Evolutionary conservation across 2,797 vertebrate species (phyloP), one percentile per base, ranked within the genome.

Genomic region (Scolopax rusticola): DNA sequence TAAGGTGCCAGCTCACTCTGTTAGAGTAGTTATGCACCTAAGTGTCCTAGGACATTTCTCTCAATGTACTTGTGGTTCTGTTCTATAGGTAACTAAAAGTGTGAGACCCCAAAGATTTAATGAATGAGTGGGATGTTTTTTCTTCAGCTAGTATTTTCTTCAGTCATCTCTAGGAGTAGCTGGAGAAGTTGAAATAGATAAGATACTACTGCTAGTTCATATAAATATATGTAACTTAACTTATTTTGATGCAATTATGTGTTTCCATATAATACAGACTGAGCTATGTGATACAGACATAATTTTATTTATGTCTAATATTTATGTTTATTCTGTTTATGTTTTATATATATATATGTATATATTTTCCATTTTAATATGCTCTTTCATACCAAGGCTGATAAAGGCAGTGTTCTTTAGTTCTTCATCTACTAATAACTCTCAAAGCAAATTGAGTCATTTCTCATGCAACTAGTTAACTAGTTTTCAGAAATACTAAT

Each of bases 1-100:
- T 13, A 8, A 73, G 25, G 21, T 69, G 15, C 24, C 27, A 40
- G 7, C 15, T 81, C 47, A 43, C 20, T 32, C 43, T 78, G 8
- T 15, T 32, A 28, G 23, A 71, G 56, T 7, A 60, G 21, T 43
- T 76, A 33, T 77, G 57, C 47, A 28, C 20, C 36, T 4, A 5
- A 0, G 1, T 40, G 28, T 32, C 48, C 68, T 16, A 1, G 15
- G 10, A 30, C 0, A 0, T n/a, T 89, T 78, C 33, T 76, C 16
- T 77, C 27, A 24, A 11, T 15, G n/a, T 11, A 4, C 4, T 6
- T 18, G 5, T 14, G 8, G 21, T 57, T 61, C 64, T 65, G 38
- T 61, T 59, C 64, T 57, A 1, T 9, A 65, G 21, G 7, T 28
- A 48, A 64, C 43, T 67, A 18, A 32, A 59, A 18, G 12, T 21